phyloP scores from a whole-genome alignment of 2,113 vertebrate genomes.

The Neodon shergylaensis region DNA sequence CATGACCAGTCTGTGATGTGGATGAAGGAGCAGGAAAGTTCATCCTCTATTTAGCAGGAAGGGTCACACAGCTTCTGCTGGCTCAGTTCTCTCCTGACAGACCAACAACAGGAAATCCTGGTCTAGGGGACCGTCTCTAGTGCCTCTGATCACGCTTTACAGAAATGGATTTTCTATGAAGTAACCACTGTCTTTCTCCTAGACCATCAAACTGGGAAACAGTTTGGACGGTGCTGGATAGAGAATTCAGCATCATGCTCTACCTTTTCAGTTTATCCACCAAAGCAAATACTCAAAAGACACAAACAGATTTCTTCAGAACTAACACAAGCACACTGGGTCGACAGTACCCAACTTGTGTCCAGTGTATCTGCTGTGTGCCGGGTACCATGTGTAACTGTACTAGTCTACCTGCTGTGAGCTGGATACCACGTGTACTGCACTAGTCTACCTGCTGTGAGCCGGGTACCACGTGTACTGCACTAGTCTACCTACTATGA shows the following conservation, averaged over 20 bases:
- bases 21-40: neutral
- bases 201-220: neutral
- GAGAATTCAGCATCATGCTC: neutral
- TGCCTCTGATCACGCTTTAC: neutral
- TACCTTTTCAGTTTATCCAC: neutral
- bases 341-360: too few species aligned
- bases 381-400: too few species aligned
- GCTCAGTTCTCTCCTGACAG: neutral
- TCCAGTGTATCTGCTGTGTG: neutral
- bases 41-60: neutral
- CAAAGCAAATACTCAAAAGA: neutral
- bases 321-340: neutral
- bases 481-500: too few species aligned
- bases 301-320: too few species aligned
- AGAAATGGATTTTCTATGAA: neutral
- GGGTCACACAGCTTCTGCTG: too few species aligned
- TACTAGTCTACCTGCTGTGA: too few species aligned
- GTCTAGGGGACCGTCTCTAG: neutral
- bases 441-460: too few species aligned
- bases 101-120: neutral
- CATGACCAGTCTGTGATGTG: rapidly evolving
- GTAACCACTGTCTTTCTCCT: neutral
- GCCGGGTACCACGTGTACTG: too few species aligned
- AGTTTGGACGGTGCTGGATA: neutral
- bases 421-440: too few species aligned